Evolutionary conservation across 2,113 vertebrate genomes (phyloP).

Genomic region (Orthonyx spaldingii): DNA sequence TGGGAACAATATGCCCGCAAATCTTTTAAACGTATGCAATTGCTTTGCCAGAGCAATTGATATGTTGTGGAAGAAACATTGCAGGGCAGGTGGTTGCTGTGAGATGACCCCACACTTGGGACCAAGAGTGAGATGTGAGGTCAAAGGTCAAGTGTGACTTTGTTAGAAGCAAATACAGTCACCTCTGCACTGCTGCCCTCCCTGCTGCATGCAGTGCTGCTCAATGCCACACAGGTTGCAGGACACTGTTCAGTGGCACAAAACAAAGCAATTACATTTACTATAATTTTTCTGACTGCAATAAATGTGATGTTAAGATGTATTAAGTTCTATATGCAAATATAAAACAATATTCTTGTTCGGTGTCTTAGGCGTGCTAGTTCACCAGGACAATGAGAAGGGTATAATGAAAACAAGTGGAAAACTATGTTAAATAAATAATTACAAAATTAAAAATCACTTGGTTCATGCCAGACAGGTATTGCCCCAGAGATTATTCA

Average conservation of each 20-base stretch:
- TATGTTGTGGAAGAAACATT: constrained; percentile 58
- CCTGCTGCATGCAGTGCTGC: neutral
- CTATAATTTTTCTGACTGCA: neutral
- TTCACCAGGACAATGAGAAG: neutral
- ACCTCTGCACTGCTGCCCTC: neutral
- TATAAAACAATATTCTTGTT: neutral
- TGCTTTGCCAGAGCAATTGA: constrained; percentile 62
- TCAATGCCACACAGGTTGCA: neutral
- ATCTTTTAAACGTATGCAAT: constrained; percentile 49
- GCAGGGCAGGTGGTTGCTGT: constrained; percentile 65
- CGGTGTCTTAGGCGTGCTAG: rapidly evolving
- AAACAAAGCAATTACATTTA: neutral
- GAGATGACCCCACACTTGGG: constrained; percentile 55
- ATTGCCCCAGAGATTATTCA: neutral
- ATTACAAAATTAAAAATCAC: neutral
- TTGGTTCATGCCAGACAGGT: neutral
- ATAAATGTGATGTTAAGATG: neutral
- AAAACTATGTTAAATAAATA: neutral
- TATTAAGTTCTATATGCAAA: neutral
- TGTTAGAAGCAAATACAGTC: constrained; percentile 44
- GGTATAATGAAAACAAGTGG: neutral
- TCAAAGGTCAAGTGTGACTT: constrained; percentile 64
- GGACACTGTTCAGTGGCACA: neutral
- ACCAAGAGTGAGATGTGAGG: constrained; percentile 15
- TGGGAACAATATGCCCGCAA: constrained; percentile 67